A percentile compares a stretch with the other conserved stretches of the same genome.
Evolutionary conservation across 2,888 invertebrate species (phyloP).

Genomic region (Diarsia rubi): DNA sequence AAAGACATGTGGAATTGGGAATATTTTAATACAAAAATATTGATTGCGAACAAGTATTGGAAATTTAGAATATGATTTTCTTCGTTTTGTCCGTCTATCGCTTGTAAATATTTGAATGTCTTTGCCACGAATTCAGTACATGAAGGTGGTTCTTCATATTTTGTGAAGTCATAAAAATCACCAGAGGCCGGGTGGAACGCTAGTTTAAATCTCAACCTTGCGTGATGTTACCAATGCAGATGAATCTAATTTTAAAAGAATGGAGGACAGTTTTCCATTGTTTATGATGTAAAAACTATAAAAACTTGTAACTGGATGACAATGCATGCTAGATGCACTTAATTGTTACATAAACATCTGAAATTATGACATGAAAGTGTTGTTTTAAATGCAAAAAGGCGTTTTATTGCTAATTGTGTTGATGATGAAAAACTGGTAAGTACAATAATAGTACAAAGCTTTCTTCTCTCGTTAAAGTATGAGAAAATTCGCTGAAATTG

Average conservation of each 20-base stretch:
- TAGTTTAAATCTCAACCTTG: slow-evolving; percentile 23
- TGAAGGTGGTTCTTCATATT: background rate
- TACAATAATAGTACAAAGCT: background rate
- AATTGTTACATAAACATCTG: slow-evolving; percentile 47
- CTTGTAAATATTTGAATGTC: too few species aligned
- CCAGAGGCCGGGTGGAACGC: background rate
- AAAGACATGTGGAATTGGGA: too few species aligned
- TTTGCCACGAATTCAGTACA: background rate
- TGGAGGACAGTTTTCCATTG: slow-evolving; percentile 25
- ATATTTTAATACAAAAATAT: too few species aligned
- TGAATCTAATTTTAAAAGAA: slow-evolving; percentile 29
- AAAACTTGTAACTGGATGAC: slow-evolving; percentile 34
- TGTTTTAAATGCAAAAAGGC: slow-evolving; percentile 12
- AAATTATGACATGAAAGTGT: slow-evolving; percentile 15
- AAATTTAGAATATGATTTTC: rapidly evolving
- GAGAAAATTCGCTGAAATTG: background rate
- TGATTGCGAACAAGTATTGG: too few species aligned
- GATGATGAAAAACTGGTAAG: background rate
- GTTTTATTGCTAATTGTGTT: slow-evolving; percentile 25
- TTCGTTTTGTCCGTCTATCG: too few species aligned
- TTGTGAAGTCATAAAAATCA: background rate
- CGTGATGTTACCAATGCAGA: slow-evolving; percentile 31
- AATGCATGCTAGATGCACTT: slow-evolving; percentile 40
- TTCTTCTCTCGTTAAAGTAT: slow-evolving; percentile 4
- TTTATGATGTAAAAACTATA: slow-evolving; percentile 27